phyloP scores from a whole-genome alignment of 1,140 invertebrate species.

The Penaeus vannamei region DNA sequence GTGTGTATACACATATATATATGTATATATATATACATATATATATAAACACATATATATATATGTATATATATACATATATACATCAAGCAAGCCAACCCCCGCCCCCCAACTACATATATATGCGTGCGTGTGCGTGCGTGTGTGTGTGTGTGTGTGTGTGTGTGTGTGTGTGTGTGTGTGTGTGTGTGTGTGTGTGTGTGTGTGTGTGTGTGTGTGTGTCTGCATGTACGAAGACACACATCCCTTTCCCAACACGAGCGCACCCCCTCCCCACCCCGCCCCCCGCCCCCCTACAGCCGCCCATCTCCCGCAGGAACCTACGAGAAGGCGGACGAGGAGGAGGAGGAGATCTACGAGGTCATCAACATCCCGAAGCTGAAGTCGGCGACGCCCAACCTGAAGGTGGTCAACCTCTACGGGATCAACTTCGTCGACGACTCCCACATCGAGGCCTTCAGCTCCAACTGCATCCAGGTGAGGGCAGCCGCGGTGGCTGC shows the following conservation, averaged over 20 bases:
- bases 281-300: no score
- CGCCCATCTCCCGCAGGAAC: constrained; percentile 81
- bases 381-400: constrained; percentile 95
- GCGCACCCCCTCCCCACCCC: background rate
- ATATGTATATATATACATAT: no score
- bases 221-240: no score
- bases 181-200: constrained; percentile 24
- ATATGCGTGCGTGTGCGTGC: no score
- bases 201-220: background rate
- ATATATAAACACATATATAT: no score
- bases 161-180: background rate
- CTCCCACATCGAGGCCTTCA: constrained; percentile 98
- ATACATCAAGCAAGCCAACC: no score
- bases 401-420: constrained; percentile 95
- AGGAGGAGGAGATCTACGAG: constrained; percentile 99
- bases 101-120: no score
- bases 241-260: no score
- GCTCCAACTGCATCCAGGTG: constrained; percentile 91
- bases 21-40: constrained; percentile 21
- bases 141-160: no score
- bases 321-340: constrained; percentile 98
- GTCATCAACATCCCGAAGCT: constrained; percentile 99
- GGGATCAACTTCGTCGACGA: constrained; percentile 99
- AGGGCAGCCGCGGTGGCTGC: background rate
- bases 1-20: constrained; percentile 24